A percentile compares a stretch with the other conserved stretches of the same genome.
Evolutionary conservation across 2,888 invertebrate genomes (phyloP).

Genomic region (Stramonita haemastoma): DNA sequence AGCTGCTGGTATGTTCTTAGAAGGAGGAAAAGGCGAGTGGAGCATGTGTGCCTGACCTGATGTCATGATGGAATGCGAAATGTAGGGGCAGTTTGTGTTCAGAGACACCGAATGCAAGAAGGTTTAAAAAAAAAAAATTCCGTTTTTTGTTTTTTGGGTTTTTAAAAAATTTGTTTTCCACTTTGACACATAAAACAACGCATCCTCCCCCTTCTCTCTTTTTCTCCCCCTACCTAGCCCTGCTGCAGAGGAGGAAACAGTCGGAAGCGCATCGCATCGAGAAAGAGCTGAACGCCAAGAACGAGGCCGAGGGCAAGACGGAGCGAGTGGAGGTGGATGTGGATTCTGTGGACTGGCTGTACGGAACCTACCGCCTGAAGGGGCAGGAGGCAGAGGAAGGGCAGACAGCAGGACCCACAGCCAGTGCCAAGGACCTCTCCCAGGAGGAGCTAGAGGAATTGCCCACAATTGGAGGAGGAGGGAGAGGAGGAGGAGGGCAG

Average conservation of each 20-base stretch:
- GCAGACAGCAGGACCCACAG: background rate
- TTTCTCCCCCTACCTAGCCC: too few species aligned
- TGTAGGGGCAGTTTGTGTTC: too few species aligned
- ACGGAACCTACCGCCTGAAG: constrained; percentile 64
- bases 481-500: background rate
- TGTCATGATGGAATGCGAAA: too few species aligned
- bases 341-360: constrained; percentile 73
- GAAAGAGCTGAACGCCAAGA: constrained; percentile 65
- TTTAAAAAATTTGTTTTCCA: too few species aligned
- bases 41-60: too few species aligned
- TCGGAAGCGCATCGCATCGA: constrained; percentile 65
- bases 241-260: constrained; percentile 62
- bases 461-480: background rate
- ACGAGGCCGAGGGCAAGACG: constrained; percentile 48
- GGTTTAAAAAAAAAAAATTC: too few species aligned
- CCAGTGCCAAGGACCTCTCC: background rate
- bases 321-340: constrained; percentile 69
- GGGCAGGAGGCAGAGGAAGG: constrained; percentile 47
- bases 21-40: too few species aligned
- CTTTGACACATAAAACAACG: too few species aligned
- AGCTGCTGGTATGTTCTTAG: too few species aligned
- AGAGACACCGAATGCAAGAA: too few species aligned
- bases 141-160: too few species aligned
- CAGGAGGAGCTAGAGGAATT: constrained; percentile 8
- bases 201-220: too few species aligned